Conservation (phyloP, 2,113 vertebrate species). For the Sinocyclocheilus rhinocerous region DNA sequence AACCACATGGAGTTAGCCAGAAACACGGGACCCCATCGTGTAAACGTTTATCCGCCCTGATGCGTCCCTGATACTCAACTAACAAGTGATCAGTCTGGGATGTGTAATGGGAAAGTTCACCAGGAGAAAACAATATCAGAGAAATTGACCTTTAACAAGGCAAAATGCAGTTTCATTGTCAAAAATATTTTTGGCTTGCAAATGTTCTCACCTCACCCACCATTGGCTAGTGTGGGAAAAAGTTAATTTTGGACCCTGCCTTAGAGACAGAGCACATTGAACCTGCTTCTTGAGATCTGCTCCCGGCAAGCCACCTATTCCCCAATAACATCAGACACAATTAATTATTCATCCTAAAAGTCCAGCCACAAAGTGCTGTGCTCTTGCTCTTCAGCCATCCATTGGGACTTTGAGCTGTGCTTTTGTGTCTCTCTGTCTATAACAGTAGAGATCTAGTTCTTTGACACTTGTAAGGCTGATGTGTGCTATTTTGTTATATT, state of each 20-base stretch:
- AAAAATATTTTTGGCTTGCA: background rate
- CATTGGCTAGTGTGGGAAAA: background rate
- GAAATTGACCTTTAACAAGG: background rate
- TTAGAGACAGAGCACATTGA: background rate
- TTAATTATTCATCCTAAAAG: constrained; percentile 34
- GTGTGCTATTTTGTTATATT: background rate
- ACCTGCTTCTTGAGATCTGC: background rate
- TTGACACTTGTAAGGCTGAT: background rate
- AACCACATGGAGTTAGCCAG: too few relatives aligned
- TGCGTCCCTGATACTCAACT: too few relatives aligned
- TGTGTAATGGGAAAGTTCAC: too few relatives aligned
- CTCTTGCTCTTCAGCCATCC: constrained; percentile 16
- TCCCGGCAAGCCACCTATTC: background rate
- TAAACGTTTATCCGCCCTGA: too few relatives aligned
- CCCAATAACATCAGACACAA: constrained; percentile 21
- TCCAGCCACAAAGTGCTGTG: constrained; percentile 6
- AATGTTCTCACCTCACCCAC: background rate
- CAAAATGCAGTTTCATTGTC: background rate
- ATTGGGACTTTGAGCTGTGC: background rate
- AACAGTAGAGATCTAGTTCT: background rate
- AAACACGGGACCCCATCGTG: too few relatives aligned
- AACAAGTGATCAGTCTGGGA: too few relatives aligned
- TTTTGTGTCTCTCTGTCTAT: background rate
- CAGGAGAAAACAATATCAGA: too few relatives aligned
- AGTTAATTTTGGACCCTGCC: background rate